Percentiles rank a stretch among this genome's conserved stretches.
Evolutionary conservation across 2,888 invertebrate species (phyloP).

Genomic region (Ectemnius lituratus): DNA sequence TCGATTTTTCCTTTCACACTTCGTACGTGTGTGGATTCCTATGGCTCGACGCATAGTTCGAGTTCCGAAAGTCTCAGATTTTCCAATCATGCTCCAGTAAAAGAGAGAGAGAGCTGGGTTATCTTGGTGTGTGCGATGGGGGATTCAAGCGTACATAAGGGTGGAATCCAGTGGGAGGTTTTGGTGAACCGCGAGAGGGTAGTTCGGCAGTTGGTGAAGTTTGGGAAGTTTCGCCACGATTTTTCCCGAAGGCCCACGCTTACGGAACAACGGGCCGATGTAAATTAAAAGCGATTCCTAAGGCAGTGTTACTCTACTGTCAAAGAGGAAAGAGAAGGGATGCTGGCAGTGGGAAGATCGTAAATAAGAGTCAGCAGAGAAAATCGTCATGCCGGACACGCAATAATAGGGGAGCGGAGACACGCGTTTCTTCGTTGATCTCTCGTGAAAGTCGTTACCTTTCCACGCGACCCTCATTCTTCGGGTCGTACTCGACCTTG

Average conservation of each 20-base stretch:
- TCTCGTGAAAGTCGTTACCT: slow-evolving; percentile 44
- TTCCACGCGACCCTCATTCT: slow-evolving; percentile 43
- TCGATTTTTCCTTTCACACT: no score
- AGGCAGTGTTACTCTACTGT: background rate
- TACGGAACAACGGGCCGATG: slow-evolving; percentile 2
- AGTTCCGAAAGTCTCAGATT: no score
- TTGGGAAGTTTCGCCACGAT: background rate
- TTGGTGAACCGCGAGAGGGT: background rate
- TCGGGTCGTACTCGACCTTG: slow-evolving; percentile 41
- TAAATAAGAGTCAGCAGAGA: background rate
- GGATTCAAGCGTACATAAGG: no score
- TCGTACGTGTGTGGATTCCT: no score
- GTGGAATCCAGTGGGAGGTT: background rate
- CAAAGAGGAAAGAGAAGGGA: background rate
- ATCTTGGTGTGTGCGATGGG: background rate
- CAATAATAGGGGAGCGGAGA: slow-evolving; percentile 20
- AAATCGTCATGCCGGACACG: slow-evolving; percentile 8
- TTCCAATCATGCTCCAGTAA: no score
- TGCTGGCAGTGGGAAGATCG: background rate
- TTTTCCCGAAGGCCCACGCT: background rate
- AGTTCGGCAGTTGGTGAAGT: background rate
- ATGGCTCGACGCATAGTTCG: no score
- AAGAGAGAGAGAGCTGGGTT: no score
- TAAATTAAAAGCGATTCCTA: slow-evolving; percentile 1
- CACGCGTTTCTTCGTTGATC: slow-evolving; percentile 40